Base-by-base conservation (phyloP, 2,888 invertebrate species). In the Eupeodes luniger region DNA sequence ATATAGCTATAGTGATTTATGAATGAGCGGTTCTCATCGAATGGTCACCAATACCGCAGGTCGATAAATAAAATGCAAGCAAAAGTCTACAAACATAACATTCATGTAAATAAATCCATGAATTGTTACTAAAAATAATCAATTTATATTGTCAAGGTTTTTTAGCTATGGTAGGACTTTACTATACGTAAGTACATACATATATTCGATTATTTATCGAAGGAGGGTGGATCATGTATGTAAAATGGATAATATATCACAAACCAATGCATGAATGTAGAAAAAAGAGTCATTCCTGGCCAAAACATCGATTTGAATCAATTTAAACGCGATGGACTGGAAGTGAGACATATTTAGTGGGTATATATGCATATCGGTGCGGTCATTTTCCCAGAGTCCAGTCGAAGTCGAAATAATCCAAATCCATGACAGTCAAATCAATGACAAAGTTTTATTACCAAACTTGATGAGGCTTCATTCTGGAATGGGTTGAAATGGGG, bases 281-380 rank as follows among this genome's bases (percentile, higher is more conserved):
- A 74, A 82, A 84, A 74, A 53, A 36, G 40, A 40, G 9, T 40
- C 49, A 57, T 55, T 75, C 19, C 78, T 81, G 64, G 78, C 81
- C 88, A 85, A 88, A 88, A 88, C 88, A 88, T 88, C 85, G 85
- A 85, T 88, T 88, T 88, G 88, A 88, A 88, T 88, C 88, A 88
- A 88, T 88, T 88, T 85, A 75, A 85, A 75, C 47, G 64, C 88
- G 64, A 78, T 78, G 81, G 85, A 75, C 85, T 81, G 88, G 85
- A 88, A 88, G 88, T 70, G 88, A 88, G 85, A 85, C 88, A 85
- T 88, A 88, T 88, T 88, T 88, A 85, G 81, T 81, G 2, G 27
- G 27, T 27, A 27, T 27, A 69, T 81, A n/a, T n/a, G n/a, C n/a
- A n/a, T n/a, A 69, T 36, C 59, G 67, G 78, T 81, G 40, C 40